phyloP scores from a whole-genome alignment of 1,140 invertebrate genomes.

The Cotesia chilonis region DNA sequence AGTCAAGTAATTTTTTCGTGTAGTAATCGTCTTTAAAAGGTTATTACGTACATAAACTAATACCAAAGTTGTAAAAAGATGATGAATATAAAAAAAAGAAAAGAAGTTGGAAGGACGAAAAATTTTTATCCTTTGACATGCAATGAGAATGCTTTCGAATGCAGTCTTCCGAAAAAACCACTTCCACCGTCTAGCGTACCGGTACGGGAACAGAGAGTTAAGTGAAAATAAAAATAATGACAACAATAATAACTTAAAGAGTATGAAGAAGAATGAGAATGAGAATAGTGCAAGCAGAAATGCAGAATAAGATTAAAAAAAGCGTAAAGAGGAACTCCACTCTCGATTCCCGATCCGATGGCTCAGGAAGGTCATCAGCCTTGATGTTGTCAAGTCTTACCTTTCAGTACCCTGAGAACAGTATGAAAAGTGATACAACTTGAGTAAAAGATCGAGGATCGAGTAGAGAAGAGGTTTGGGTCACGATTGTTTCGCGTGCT shows the following conservation, averaged over 20 bases:
- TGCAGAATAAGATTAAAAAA: background rate
- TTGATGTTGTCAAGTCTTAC: conserved; percentile 32
- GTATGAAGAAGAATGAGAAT: no score
- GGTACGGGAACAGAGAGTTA: background rate
- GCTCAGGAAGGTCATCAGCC: conserved; percentile 52
- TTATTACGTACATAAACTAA: conserved; percentile 7
- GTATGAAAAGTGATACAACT: conserved; percentile 52
- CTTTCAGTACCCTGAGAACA: conserved; percentile 52
- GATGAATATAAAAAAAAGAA: background rate
- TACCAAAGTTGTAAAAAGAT: conserved; percentile 4
- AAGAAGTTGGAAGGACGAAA: background rate
- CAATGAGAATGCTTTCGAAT: conserved; percentile 16
- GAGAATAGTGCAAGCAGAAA: no score
- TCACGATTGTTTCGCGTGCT: conserved; percentile 29
- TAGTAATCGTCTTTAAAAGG: background rate
- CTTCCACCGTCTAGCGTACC: background rate
- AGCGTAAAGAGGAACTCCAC: background rate
- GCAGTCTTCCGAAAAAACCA: conserved; percentile 20
- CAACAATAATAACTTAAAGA: no score
- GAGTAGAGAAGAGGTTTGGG: conserved; percentile 18
- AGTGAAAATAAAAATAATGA: no score
- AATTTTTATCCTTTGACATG: conserved; percentile 9
- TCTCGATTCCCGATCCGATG: conserved; percentile 18
- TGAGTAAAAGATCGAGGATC: conserved; percentile 26
- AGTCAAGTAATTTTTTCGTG: no score